A percentile compares a stretch with the other conserved stretches of the same genome.
phyloP scores from a whole-genome alignment of 2,888 invertebrate species.

The Willowsia nigromaculata region DNA sequence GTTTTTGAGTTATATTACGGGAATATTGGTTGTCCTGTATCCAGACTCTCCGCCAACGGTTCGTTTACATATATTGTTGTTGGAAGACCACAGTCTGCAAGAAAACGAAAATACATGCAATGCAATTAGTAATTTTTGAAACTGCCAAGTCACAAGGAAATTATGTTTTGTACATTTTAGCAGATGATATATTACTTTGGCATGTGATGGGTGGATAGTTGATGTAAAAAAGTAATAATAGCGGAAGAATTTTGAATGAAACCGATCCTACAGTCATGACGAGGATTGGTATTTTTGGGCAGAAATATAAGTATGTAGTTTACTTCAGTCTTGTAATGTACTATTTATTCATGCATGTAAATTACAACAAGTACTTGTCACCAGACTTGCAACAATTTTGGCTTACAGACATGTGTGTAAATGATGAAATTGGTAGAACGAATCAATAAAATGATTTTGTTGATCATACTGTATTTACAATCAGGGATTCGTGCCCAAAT shows the following conservation, averaged over 20 bases:
- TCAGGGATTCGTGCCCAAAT: no score
- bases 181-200: conserved; percentile 52
- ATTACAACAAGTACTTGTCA: no score
- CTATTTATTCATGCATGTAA: not conserved
- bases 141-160: no score
- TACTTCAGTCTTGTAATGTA: not conserved
- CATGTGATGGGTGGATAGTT: conserved; percentile 15
- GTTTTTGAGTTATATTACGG: not conserved
- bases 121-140: no score
- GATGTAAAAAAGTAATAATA: not conserved
- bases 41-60: conserved; percentile 28
- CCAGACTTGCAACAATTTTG: not conserved
- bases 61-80: conserved; percentile 22
- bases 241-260: conserved; percentile 4
- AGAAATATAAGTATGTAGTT: not conserved
- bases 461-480: no score
- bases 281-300: not conserved
- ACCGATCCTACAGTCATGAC: conserved; percentile 12
- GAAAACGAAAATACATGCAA: not conserved
- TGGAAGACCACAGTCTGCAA: conserved; percentile 59
- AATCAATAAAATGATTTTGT: no score
- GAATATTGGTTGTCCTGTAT: conserved; percentile 40
- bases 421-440: no score
- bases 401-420: no score
- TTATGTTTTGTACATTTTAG: no score